These are phyloP conservation scores for Acyrthosiphon pisum DNA, from an alignment of 1,140 invertebrate species.

Conservation along the genomic window DNA sequence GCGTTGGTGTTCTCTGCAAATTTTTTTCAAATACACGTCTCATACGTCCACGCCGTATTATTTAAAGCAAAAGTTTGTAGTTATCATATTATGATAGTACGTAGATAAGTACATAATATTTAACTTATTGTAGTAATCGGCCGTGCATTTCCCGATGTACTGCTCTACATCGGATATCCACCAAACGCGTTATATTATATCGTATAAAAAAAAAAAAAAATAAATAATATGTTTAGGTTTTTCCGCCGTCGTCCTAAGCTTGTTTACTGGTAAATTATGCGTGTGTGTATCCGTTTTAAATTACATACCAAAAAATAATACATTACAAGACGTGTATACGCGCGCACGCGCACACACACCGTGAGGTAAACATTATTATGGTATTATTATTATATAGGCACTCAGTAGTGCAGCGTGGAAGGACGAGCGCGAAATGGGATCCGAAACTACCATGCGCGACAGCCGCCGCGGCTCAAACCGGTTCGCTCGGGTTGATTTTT, in stretches of 20 bases:
- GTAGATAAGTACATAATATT: too few relatives aligned
- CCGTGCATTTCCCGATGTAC: too few relatives aligned
- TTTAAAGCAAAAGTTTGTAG: too few relatives aligned
- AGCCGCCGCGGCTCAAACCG: not conserved
- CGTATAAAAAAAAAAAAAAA: not conserved
- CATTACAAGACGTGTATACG: not conserved
- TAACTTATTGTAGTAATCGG: too few relatives aligned
- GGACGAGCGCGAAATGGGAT: slow-evolving; percentile 19
- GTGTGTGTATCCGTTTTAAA: slow-evolving; percentile 34
- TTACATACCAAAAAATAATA: not conserved
- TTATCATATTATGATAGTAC: too few relatives aligned
- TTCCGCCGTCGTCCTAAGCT: not conserved
- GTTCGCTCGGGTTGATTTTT: not conserved
- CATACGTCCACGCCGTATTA: too few relatives aligned
- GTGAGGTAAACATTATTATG: not conserved
- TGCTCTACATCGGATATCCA: too few relatives aligned
- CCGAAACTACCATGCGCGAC: not conserved
- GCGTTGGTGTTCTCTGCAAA: too few relatives aligned
- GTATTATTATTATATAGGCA: not conserved
- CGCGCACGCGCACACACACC: not conserved
- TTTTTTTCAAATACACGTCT: too few relatives aligned
- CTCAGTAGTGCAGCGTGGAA: not conserved
- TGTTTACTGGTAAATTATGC: not conserved
- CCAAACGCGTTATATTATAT: not conserved
- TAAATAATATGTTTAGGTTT: not conserved